Conservation (phyloP, 2,888 invertebrate species). For the Hanleya hanleyi region DNA sequence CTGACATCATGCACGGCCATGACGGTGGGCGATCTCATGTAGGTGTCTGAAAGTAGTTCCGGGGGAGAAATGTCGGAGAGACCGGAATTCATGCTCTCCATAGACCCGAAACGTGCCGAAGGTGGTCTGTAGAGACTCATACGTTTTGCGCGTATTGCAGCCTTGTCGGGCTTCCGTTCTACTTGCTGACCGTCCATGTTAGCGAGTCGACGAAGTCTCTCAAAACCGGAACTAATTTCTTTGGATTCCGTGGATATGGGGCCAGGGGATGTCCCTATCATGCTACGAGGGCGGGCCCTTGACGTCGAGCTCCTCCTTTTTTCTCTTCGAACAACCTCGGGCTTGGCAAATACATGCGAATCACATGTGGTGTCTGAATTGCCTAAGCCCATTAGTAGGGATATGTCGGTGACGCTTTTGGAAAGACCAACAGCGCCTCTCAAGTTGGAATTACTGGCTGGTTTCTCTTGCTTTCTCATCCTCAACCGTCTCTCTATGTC, state of each 20-base stretch:
- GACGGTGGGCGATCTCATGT: neutral
- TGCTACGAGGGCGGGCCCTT: neutral
- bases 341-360: neutral
- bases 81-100: neutral
- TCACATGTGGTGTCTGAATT: neutral
- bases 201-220: neutral
- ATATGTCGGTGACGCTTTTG: constrained; percentile 8
- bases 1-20: constrained; percentile 3
- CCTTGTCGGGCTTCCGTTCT: neutral
- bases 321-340: neutral
- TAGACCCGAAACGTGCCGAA: neutral
- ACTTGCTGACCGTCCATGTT: neutral
- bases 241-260: neutral
- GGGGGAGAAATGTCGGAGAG: neutral
- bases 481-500: neutral
- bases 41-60: neutral
- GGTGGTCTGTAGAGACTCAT: neutral
- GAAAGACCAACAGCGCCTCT: neutral
- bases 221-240: constrained; percentile 3
- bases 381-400: neutral
- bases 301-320: neutral
- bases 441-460: neutral
- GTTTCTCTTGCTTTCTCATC: neutral
- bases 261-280: neutral
- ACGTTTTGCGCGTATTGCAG: neutral